Conservation (phyloP, 2,113 vertebrate species). For the Vicugna pacos region DNA sequence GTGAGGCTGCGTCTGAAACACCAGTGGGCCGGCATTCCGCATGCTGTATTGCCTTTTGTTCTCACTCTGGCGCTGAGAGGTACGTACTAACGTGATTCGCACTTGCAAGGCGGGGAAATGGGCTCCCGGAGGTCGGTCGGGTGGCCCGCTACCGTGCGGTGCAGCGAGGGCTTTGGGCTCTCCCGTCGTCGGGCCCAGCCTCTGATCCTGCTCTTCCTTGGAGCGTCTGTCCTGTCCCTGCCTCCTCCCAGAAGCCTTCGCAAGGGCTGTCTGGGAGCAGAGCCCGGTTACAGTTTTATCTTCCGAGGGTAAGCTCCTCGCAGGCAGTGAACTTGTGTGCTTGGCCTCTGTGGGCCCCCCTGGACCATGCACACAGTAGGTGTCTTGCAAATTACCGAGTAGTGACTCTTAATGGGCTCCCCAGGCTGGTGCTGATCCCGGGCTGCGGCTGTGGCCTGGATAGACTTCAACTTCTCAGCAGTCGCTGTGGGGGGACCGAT, state of each 20-base stretch:
- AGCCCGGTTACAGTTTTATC: rapidly evolving
- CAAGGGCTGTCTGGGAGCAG: neutral
- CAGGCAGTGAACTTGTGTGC: neutral
- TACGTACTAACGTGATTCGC: rapidly evolving
- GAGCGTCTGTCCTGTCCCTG: rapidly evolving
- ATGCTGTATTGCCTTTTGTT: rapidly evolving
- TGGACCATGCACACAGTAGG: neutral
- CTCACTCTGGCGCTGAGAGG: rapidly evolving
- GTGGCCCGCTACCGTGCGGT: rapidly evolving
- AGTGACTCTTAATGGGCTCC: rapidly evolving
- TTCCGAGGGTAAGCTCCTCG: rapidly evolving
- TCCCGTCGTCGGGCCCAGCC: rapidly evolving
- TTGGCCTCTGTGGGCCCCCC: neutral
- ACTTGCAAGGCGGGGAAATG: neutral
- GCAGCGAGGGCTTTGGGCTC: neutral
- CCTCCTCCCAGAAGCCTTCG: neutral
- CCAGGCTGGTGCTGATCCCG: neutral
- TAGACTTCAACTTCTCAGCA: rapidly evolving
- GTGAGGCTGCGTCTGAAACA: rapidly evolving
- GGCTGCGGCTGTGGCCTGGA: neutral
- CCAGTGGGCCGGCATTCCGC: neutral
- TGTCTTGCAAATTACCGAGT: neutral
- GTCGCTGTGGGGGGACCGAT: rapidly evolving
- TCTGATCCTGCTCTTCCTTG: neutral
- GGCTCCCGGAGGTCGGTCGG: rapidly evolving